phyloP scores from a whole-genome alignment of 1,140 invertebrate genomes.

The Helicoverpa zea region DNA sequence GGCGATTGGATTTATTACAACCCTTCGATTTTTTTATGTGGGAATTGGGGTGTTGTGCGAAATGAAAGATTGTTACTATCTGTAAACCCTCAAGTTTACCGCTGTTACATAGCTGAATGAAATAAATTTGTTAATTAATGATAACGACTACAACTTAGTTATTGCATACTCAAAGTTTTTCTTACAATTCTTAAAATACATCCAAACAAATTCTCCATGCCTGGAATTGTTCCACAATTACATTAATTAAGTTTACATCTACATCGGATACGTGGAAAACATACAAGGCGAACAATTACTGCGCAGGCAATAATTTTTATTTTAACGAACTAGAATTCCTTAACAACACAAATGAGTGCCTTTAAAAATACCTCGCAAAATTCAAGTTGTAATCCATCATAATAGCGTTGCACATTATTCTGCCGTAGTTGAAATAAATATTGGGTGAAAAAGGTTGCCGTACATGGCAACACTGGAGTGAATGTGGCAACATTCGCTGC shows the following conservation, averaged over 20 bases:
- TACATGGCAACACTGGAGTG: slow-evolving; percentile 25
- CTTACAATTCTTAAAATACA: neutral
- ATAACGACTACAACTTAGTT: no score
- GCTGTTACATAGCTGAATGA: no score
- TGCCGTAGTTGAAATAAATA: slow-evolving; percentile 29
- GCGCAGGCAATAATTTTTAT: slow-evolving; percentile 16
- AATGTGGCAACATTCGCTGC: slow-evolving; percentile 55
- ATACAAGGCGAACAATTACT: slow-evolving; percentile 2
- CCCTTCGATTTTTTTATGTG: slow-evolving; percentile 34
- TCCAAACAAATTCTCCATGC: neutral
- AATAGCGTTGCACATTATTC: neutral
- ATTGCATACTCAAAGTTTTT: no score
- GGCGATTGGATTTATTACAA: slow-evolving; percentile 31
- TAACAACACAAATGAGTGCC: slow-evolving; percentile 14
- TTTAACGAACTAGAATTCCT: slow-evolving; percentile 33
- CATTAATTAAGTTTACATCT: slow-evolving; percentile 29
- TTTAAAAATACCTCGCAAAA: slow-evolving; percentile 1
- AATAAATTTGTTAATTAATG: no score
- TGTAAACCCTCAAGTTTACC: no score
- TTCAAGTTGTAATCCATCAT: slow-evolving; percentile 20
- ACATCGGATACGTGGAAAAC: slow-evolving; percentile 20
- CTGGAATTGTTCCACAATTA: neutral
- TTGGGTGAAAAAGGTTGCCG: slow-evolving; percentile 23
- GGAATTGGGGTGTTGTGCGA: slow-evolving; percentile 12
- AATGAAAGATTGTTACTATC: neutral